Percentiles rank a stretch among this genome's conserved stretches.
Conservation (phyloP, 2,113 vertebrate genomes). For the Opisthocomus hoazin region DNA sequence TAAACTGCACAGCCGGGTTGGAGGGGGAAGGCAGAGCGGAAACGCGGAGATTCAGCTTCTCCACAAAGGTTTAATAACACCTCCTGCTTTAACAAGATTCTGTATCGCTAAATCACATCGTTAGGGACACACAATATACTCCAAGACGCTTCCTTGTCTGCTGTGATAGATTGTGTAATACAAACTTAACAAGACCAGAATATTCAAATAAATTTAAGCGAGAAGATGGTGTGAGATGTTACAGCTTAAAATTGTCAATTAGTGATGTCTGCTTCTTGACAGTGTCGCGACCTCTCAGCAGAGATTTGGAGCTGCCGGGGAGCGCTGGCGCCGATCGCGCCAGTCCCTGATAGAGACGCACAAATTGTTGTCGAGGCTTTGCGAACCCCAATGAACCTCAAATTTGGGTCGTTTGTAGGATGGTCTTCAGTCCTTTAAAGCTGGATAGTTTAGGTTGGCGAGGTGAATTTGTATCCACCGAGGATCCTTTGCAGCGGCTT, state of each 20-base stretch:
- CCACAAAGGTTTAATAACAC: neutral
- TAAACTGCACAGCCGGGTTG: neutral
- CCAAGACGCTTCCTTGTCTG: neutral
- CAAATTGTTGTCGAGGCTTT: neutral
- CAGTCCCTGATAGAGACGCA: neutral
- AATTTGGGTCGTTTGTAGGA: neutral
- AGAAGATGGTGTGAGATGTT: neutral
- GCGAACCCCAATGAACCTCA: neutral
- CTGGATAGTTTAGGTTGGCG: accelerated
- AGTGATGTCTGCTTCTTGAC: neutral
- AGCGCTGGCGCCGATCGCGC: neutral
- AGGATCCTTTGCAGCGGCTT: neutral
- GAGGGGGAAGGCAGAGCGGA: neutral
- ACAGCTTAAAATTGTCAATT: neutral
- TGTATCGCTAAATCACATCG: neutral
- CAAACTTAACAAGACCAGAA: neutral
- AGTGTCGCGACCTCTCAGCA: neutral
- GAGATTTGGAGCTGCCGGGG: neutral
- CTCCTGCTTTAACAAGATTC: neutral
- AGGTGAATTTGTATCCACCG: neutral
- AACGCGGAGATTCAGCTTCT: neutral
- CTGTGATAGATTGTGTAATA: neutral
- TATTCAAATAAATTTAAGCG: neutral
- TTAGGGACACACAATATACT: neutral
- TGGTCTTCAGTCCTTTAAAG: neutral